Conservation (phyloP, 2,113 vertebrate genomes). For the Channa maculata region DNA sequence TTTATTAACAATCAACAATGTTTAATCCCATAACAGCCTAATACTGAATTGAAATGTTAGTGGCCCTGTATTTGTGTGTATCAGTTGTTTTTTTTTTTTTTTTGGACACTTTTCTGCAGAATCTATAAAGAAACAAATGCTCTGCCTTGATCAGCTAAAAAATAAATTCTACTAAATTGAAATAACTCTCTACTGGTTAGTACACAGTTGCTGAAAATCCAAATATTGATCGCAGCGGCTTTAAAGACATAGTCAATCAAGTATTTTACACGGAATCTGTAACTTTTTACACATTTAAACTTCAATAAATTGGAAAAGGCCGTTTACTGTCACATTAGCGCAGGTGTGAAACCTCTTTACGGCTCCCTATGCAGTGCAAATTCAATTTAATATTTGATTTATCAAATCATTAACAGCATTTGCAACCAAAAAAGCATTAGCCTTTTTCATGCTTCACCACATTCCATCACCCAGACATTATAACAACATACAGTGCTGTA, state of each 20-base stretch:
- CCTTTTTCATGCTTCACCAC: not conserved
- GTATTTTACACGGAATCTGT: too few species aligned
- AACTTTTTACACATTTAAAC: not conserved
- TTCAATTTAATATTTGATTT: not conserved
- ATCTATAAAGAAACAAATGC: not conserved
- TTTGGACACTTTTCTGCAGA: not conserved
- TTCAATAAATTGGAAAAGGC: not conserved
- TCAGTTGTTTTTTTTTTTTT: not conserved
- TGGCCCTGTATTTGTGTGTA: conserved; percentile 17
- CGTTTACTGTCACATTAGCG: not conserved
- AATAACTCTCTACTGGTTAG: too few species aligned
- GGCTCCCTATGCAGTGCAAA: not conserved
- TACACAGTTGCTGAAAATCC: too few species aligned
- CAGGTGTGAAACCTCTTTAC: not conserved
- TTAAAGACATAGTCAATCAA: not conserved
- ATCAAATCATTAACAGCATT: not conserved
- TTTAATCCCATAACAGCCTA: conserved; percentile 13
- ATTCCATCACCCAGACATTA: not conserved
- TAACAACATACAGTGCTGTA: not conserved
- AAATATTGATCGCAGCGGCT: not conserved
- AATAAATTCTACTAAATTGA: too few species aligned
- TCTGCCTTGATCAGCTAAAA: not conserved
- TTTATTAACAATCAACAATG: conserved; percentile 30
- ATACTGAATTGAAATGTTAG: conserved; percentile 7
- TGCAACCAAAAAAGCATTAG: not conserved